A percentile compares a stretch with the other conserved stretches of the same genome.
Conservation (phyloP, 2,113 vertebrate genomes). For the Paramisgurnus dabryanus region DNA sequence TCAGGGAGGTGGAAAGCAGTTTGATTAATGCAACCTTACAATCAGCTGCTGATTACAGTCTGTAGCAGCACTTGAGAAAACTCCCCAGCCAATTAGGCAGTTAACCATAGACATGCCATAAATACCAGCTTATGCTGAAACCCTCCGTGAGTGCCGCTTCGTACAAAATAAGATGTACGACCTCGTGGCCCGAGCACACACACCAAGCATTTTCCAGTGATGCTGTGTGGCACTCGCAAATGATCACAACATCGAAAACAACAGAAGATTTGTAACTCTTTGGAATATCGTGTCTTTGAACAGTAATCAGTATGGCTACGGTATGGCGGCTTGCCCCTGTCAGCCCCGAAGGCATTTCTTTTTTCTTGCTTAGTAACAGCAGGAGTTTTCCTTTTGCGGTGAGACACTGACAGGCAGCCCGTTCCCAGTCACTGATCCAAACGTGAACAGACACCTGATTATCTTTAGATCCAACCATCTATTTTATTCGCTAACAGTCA, state of each 20-base stretch:
- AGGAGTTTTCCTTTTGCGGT: neutral
- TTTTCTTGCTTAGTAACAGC: conserved; percentile 15
- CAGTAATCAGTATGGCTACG: neutral
- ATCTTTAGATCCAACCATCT: neutral
- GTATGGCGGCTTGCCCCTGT: neutral
- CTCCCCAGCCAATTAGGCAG: conserved; percentile 31
- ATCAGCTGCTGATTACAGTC: conserved; percentile 34
- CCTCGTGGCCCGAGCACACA: neutral
- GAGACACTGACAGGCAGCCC: conserved; percentile 1
- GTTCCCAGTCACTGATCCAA: conserved; percentile 5
- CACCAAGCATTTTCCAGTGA: neutral
- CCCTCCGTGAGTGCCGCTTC: neutral
- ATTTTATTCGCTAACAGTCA: neutral
- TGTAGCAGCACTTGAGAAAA: conserved; percentile 36
- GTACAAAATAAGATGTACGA: neutral
- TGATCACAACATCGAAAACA: conserved; percentile 3
- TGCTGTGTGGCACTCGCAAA: conserved; percentile 14
- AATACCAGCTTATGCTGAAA: neutral
- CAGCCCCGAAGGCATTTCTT: conserved; percentile 9
- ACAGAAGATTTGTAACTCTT: conserved; percentile 12
- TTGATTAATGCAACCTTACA: conserved; percentile 40
- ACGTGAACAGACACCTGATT: conserved; percentile 29
- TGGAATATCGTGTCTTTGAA: conserved; percentile 17
- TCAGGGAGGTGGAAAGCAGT: conserved; percentile 14
- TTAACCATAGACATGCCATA: conserved; percentile 30